These are phyloP conservation scores for Chymomyza amoena DNA, from an alignment of 2,888 invertebrate species.

Conservation along the genomic window DNA sequence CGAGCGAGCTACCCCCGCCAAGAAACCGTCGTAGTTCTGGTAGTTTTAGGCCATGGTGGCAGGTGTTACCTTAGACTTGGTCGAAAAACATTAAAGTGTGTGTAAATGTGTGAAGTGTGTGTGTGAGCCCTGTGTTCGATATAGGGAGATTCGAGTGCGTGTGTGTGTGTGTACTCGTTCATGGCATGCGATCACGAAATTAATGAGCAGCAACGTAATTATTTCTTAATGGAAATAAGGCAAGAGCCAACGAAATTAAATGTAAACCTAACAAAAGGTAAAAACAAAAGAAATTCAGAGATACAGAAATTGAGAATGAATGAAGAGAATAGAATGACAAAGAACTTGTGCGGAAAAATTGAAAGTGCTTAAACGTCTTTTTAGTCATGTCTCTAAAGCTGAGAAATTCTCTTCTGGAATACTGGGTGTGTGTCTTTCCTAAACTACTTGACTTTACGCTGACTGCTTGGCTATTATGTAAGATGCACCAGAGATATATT, in stretches of 20 bases:
- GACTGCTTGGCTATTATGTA: not conserved
- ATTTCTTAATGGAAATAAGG: constrained; percentile 73
- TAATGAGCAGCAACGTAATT: constrained; percentile 72
- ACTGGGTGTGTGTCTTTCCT: not conserved
- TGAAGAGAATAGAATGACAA: constrained; percentile 19
- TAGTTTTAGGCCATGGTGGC: not conserved
- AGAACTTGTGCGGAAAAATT: not conserved
- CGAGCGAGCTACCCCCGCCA: not conserved
- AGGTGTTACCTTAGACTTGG: not conserved
- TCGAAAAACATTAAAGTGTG: not conserved
- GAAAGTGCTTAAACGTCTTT: not conserved
- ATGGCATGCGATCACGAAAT: constrained; percentile 73
- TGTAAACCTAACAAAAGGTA: not conserved
- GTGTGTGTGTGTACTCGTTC: constrained; percentile 26
- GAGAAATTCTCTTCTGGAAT: not conserved
- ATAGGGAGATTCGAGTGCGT: not conserved
- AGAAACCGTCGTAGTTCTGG: not conserved
- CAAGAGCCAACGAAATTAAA: constrained; percentile 25
- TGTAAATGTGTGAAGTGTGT: constrained; percentile 10
- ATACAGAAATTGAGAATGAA: constrained; percentile 8
- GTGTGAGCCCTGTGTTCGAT: constrained; percentile 5
- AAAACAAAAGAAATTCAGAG: constrained; percentile 24
- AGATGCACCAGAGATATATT: not conserved
- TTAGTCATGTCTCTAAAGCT: not conserved
- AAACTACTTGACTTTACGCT: not conserved